phyloP scores from a whole-genome alignment of 2,113 vertebrate genomes.

The Melanerpes formicivorus region DNA sequence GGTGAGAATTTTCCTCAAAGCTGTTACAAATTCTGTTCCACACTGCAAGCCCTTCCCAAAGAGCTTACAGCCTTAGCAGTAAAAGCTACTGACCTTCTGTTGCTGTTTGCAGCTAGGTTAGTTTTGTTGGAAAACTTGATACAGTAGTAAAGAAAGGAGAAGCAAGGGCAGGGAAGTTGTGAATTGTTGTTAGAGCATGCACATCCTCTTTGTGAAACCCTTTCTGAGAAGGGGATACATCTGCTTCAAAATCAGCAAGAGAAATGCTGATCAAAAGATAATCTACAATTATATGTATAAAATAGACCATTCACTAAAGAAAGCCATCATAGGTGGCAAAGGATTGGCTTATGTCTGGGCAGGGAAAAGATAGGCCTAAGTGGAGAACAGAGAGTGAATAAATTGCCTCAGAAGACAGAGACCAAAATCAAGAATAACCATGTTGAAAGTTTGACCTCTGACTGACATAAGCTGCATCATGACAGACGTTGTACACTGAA shows the following conservation, averaged over 20 bases:
- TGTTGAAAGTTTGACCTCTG: background rate
- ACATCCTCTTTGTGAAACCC: background rate
- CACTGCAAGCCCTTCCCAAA: background rate
- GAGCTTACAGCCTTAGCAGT: background rate
- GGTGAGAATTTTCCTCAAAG: background rate
- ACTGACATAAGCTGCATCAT: background rate
- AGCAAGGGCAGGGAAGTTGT: background rate
- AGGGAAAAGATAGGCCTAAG: background rate
- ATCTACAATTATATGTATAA: background rate
- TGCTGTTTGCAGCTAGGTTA: background rate
- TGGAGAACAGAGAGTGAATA: background rate
- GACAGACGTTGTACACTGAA: background rate
- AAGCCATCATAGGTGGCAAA: background rate
- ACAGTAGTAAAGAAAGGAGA: background rate
- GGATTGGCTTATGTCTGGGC: background rate
- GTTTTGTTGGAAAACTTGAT: background rate
- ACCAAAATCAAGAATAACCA: background rate
- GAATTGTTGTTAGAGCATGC: background rate
- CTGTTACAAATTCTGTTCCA: background rate
- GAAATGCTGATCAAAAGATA: background rate
- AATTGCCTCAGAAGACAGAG: background rate
- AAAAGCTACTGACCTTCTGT: background rate
- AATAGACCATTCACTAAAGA: background rate
- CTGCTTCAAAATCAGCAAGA: background rate
- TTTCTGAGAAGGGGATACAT: background rate